Evolutionary conservation across 64 coral and sea anemone species (phyloP).

Genomic region (Dendrophyllia cribrosa): DNA sequence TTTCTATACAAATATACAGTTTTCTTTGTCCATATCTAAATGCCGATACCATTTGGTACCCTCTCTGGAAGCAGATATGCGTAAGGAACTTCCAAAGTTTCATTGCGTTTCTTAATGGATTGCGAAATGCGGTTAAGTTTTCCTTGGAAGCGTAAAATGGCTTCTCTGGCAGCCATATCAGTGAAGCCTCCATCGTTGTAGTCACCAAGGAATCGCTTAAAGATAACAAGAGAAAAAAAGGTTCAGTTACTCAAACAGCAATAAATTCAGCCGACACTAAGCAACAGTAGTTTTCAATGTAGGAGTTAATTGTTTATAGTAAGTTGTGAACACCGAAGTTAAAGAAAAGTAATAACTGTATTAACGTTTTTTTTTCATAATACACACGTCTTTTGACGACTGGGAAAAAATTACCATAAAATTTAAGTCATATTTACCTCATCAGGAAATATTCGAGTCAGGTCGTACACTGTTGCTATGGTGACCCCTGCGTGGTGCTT

Average conservation of each 20-base stretch:
- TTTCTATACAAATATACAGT: no score
- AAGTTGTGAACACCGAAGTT: no score
- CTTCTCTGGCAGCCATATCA: slow-evolving; percentile 51
- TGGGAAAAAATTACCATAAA: background rate
- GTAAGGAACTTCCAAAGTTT: slow-evolving; percentile 81
- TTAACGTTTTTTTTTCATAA: no score
- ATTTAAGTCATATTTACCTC: slow-evolving; percentile 56
- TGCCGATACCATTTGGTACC: slow-evolving; percentile 88
- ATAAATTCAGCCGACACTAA: background rate
- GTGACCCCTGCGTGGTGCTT: slow-evolving; percentile 80
- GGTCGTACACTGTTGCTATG: slow-evolving; percentile 74
- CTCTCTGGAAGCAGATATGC: slow-evolving; percentile 75
- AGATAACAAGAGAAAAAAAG: background rate
- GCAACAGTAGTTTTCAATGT: background rate
- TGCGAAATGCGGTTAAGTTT: slow-evolving; percentile 80
- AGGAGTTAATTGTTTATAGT: no score
- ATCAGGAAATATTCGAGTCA: slow-evolving; percentile 77
- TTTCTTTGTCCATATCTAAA: slow-evolving; percentile 17
- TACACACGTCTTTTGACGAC: background rate
- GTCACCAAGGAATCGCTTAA: slow-evolving; percentile 88
- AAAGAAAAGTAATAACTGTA: no score
- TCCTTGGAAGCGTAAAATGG: slow-evolving; percentile 80
- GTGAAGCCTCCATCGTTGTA: slow-evolving; percentile 72
- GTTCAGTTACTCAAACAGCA: background rate
- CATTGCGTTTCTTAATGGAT: slow-evolving; percentile 75